These are phyloP conservation scores for Bimastos eiseni DNA, from an alignment of 2,888 invertebrate species.

Conservation along the genomic window DNA sequence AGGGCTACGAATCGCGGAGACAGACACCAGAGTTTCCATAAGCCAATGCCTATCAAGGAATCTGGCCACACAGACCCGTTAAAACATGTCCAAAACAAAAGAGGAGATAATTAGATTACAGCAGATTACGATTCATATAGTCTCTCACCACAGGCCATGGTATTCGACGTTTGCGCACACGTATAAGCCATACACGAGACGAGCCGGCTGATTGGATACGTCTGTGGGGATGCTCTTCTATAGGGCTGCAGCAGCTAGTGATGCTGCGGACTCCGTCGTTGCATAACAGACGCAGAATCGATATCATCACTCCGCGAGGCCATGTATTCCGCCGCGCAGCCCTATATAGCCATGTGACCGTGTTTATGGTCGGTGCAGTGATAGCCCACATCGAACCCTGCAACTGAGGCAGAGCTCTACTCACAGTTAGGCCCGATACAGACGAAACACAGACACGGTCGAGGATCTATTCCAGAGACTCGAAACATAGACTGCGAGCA, in stretches of 20 bases:
- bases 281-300: slow-evolving; percentile 1
- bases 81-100: not conserved
- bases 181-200: not conserved
- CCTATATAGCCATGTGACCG: not conserved
- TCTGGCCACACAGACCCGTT: not conserved
- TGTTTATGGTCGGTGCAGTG: slow-evolving; percentile 1
- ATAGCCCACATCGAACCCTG: not conserved
- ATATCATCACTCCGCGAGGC: not conserved
- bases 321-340: not conserved
- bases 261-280: not conserved
- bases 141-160: not conserved
- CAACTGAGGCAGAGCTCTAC: not conserved
- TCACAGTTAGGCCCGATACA: not conserved
- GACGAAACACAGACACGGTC: not conserved
- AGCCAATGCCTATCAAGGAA: no score
- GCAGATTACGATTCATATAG: not conserved
- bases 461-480: not conserved
- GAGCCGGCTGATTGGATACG: not conserved
- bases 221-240: not conserved
- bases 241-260: not conserved
- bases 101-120: not conserved
- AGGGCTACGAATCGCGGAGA: no score
- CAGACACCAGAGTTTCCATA: no score
- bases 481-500: not conserved
- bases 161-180: not conserved